These are phyloP conservation scores for Drosophila sp. DNA, from an alignment of 1,140 invertebrate genomes.

Conservation along the genomic window DNA sequence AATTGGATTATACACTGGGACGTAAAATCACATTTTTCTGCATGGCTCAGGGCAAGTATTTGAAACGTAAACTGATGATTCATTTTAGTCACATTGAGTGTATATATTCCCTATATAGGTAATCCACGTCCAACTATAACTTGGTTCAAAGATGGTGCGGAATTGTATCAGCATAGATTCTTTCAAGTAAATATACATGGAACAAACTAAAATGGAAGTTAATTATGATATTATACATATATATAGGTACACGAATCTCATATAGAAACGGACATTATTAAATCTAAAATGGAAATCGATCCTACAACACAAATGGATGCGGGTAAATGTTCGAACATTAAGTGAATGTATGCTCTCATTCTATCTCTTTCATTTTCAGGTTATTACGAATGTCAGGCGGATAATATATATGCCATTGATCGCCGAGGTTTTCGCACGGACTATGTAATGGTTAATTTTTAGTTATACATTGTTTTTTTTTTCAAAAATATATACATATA, in stretches of 20 bases:
- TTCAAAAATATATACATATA: constrained; percentile 1
- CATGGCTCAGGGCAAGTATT: constrained; percentile 86
- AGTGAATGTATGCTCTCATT: not conserved
- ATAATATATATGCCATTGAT: constrained; percentile 96
- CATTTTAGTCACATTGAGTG: not conserved
- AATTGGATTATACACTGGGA: constrained; percentile 95
- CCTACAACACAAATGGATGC: constrained; percentile 96
- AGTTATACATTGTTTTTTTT: not conserved
- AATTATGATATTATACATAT: not conserved
- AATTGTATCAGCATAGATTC: constrained; percentile 94
- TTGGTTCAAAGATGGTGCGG: constrained; percentile 96
- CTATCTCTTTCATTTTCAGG: constrained; percentile 39
- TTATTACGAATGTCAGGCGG: constrained; percentile 94
- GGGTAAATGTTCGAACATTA: constrained; percentile 83
- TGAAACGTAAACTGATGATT: no score
- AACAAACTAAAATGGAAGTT: no score
- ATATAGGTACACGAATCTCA: constrained; percentile 93
- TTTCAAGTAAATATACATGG: constrained; percentile 87
- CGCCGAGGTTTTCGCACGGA: constrained; percentile 94
- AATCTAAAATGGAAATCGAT: constrained; percentile 96
- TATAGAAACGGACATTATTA: constrained; percentile 90
- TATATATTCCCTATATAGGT: constrained; percentile 57
- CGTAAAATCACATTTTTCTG: constrained; percentile 96
- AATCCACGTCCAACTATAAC: constrained; percentile 93
- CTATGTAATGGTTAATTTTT: constrained; percentile 84